Base-by-base conservation (phyloP, 2,888 invertebrate species). In the Caenorhabditis afra region DNA sequence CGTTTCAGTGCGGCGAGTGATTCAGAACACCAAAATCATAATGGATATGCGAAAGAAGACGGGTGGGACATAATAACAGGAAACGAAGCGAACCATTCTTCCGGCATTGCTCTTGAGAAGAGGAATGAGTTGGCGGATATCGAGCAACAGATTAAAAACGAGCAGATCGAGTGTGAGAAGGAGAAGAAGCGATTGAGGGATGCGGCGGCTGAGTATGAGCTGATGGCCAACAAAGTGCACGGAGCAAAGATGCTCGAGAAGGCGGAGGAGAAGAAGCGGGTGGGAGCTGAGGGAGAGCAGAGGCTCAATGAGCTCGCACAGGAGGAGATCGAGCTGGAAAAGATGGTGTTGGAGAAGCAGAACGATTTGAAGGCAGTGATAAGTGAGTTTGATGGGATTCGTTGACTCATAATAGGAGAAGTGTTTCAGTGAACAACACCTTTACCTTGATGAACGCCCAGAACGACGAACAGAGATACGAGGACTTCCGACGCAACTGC, bases 401-500 rank as follows among this genome's bases (percentile, higher is more conserved):
- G n/a, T n/a, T n/a, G n/a, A n/a, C n/a, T n/a, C n/a, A n/a, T n/a
- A 7, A 16, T 35, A 14, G 23, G 23, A 37, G 8, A n/a, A n/a
- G n/a, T 14, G 16, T 64, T 67, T 49, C 57, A 67, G 66, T 67
- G 57, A 0, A 0, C 1, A 1, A 58, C 5, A 11, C 66, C 1
- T 11, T 14, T 8, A 2, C 29, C 7, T 14, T 57, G 11, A 2
- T 49, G 3, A 11, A 49, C 12, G 37, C 22, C 39, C 39, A n/a
- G 1, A 8, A 57, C 7, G 10, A n/a, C 0, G 57, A 57, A 0
- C 66, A 57, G 23, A 3, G 12, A 2, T 57, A 23, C 23, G 57
- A 67, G 7, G 55, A 57, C 16, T 67, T 67, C 18, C 57, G 66
- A 14, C n/a, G 49, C 11, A 47, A 20, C 10, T 20, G 22, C 16